Evolutionary conservation across 2,888 invertebrate genomes (phyloP), one percentile per base, ranked within the genome.

Genomic region (Coleophora deauratella): DNA sequence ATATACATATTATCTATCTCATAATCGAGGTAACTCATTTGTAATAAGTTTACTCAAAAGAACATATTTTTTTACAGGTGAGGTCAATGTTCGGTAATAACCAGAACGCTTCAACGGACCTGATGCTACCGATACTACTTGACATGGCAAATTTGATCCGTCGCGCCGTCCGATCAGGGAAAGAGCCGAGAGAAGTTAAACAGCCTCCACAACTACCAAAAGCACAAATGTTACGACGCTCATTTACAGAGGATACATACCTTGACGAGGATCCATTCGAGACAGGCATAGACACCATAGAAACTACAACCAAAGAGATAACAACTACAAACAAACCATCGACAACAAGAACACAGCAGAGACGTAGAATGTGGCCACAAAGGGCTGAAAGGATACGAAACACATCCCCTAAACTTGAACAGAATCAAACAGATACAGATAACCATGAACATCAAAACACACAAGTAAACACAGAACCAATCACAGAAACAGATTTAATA

Each of bases 71-170:
- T 46, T 82, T 82, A 34, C 74, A 90, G 88, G 87, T 89, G 51
- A 86, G 86, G 61, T 85, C 88, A 58, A 86, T 89, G 80, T 88
- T 89, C 59, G 87, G 86, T 47, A 82, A 86, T 55, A 80, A 81
- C 53, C 75, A 77, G 46, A 89, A 89, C 59, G 73, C 85, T 1
- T 80, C 81, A 11, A 72, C 87, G 47, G 87, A 88, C 40, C 69
- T 90, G 27, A 84, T 89, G 76, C 66, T 91, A 41, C 91, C 91
- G 9, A 88, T 90, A 46, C 85, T 89, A 44, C 79, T 88, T 52
- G 91, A 91, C 63, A 88, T 90, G 64, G 90, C 91, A 0, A 89
- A 90, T 61, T 76, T 90, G 43, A 86, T 90, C 38, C 79, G 87
- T 42, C 84, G 72, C 36, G 85, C 88, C 0, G 80, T 87, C 28